Evolutionary conservation across 2,888 invertebrate species (phyloP).

Genomic region (Plemyria rubiginata): DNA sequence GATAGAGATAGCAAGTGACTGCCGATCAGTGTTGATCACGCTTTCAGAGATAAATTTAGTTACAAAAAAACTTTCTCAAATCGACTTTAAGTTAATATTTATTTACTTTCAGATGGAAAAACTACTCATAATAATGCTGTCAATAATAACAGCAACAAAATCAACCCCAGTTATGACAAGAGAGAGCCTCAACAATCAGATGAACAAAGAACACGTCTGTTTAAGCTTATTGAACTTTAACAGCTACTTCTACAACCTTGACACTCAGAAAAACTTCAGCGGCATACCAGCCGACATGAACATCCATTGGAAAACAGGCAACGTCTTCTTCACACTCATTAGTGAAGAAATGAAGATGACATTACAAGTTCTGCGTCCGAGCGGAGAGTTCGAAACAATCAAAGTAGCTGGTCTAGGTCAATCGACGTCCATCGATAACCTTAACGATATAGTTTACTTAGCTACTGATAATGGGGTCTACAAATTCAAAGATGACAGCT

Average conservation of each 20-base stretch:
- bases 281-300: constrained; percentile 77
- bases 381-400: constrained; percentile 64
- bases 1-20: too few species aligned
- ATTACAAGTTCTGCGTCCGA: constrained; percentile 62
- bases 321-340: constrained; percentile 71
- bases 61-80: too few species aligned
- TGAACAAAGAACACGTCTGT: constrained; percentile 56
- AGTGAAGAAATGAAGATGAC: constrained; percentile 77
- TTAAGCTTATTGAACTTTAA: constrained; percentile 61
- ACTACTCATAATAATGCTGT: constrained; percentile 47
- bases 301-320: constrained; percentile 73
- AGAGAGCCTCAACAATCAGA: constrained; percentile 52
- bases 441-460: constrained; percentile 74
- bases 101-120: constrained; percentile 64
- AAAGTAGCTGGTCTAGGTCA: constrained; percentile 75
- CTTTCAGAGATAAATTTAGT: too few species aligned
- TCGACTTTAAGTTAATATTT: too few species aligned
- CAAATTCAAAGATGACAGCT: constrained; percentile 70
- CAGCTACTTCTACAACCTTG: constrained; percentile 63
- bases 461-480: constrained; percentile 80
- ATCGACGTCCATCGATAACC: constrained; percentile 76
- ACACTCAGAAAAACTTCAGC: constrained; percentile 56
- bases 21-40: too few species aligned
- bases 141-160: constrained; percentile 44
- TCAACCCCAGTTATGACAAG: constrained; percentile 64